A percentile compares a stretch with the other conserved stretches of the same genome.
Conservation (phyloP, 2,888 invertebrate species). For the Neoscelio sp. region DNA sequence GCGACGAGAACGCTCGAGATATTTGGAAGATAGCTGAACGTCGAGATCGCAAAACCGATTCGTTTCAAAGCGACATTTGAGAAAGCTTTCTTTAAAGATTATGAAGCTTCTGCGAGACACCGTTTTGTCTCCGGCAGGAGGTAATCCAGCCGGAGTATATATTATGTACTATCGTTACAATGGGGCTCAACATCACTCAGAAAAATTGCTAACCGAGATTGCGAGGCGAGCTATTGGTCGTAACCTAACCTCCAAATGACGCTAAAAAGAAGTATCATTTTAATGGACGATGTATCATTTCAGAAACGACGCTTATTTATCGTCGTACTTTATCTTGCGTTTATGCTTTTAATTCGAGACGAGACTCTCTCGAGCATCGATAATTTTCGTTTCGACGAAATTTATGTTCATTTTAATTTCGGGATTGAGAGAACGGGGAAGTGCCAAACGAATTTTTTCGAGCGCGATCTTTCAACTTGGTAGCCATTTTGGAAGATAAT, state of each 20-base stretch:
- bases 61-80: conserved; percentile 34
- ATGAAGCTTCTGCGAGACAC: conserved; percentile 51
- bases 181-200: conserved; percentile 59
- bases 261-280: conserved; percentile 43
- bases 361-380: conserved; percentile 45
- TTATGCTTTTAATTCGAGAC: conserved; percentile 38
- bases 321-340: conserved; percentile 43
- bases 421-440: too few species aligned
- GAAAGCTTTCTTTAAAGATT: conserved; percentile 59
- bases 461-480: too few species aligned
- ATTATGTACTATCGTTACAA: conserved; percentile 57
- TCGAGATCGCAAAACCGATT: conserved; percentile 55
- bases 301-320: conserved; percentile 41
- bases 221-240: conserved; percentile 16
- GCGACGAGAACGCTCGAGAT: conserved; percentile 31
- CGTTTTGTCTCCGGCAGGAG: conserved; percentile 56
- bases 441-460: too few species aligned
- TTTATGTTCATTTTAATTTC: too few species aligned
- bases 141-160: conserved; percentile 59
- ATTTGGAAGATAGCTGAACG: conserved; percentile 22
- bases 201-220: conserved; percentile 61
- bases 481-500: too few species aligned
- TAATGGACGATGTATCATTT: conserved; percentile 36
- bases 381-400: too few species aligned
- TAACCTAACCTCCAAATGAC: conserved; percentile 2